Base-by-base conservation (phyloP, 2,888 invertebrate species). In the Xylocampa areola region DNA sequence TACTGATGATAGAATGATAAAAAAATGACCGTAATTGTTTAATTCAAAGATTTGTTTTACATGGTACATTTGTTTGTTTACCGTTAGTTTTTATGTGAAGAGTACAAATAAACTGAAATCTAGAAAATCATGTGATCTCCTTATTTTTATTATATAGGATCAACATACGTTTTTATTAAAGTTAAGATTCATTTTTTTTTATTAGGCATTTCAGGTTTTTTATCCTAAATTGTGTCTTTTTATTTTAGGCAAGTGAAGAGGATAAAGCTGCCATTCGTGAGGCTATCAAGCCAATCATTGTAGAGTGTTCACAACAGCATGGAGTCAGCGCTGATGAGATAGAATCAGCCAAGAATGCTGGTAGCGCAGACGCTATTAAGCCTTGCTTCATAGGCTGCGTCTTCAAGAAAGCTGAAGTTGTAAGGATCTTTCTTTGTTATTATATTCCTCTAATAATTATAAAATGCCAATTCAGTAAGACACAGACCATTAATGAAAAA, bases 301-400 rank as follows among this genome's bases (percentile, higher is more conserved):
- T 27, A 0, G 73, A 69, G n/a, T 76, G 76, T 32, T 52, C 54
- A 2, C 27, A 58, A 21, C 58, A 72, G 25, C 23, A 47, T 10
- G 64, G 45, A n/a, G 32, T 68, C 3, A 54, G 10, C 10, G 40
- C 49, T 0, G 66, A 17, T 3, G 70, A 75, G 0, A 53, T 65
- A 8, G 21, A 58, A 10, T 45, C 55, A 4, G 79, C 60, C 0
- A 73, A 71, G 29, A 32, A 65, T 0, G 1, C 49, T 4, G 17
- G 16, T 6, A 60, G 7, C 10, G 16, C 37, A 23, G 55, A 48
- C 0, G 13, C 0, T 2, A 11, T 75, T 2, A 61, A 68, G 2
- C 60, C 76, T 4, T 76, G 76, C 27, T 76, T 75, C 41, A 0
- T 69, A 2, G 59, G 23, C 10, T 75, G 75, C 29, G 17, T 64